Percentiles rank a stretch among this genome's conserved stretches.
These are phyloP conservation scores for Garra rufa DNA, from an alignment of 2,113 vertebrate genomes.

Conservation along the genomic window DNA sequence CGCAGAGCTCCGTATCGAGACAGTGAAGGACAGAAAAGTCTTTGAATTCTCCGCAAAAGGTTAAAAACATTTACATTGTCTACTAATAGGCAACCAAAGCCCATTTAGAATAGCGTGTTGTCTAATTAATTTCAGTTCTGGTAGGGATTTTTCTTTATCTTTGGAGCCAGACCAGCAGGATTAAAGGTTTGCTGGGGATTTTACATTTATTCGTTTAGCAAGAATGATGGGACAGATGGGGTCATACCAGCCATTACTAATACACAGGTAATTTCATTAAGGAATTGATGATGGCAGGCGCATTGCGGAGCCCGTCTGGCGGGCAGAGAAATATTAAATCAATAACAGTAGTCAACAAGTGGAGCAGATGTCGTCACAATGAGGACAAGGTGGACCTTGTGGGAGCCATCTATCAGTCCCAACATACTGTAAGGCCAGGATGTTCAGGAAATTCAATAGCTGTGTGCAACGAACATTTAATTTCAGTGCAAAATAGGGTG, in stretches of 20 bases:
- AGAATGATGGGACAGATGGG: constrained; percentile 52
- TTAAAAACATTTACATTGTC: constrained; percentile 51
- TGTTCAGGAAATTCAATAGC: constrained; percentile 39
- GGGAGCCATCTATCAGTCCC: constrained; percentile 39
- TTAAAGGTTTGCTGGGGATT: constrained; percentile 61
- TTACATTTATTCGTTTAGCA: constrained; percentile 15
- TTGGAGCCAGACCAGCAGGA: constrained; percentile 58
- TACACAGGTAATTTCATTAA: constrained; percentile 72
- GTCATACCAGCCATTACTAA: constrained; percentile 68
- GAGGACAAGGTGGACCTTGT: constrained; percentile 42
- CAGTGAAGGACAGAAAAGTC: background rate
- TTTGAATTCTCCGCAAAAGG: background rate
- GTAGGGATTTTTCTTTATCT: constrained; percentile 46
- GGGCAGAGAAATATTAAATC: constrained; percentile 69
- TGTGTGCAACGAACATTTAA: constrained; percentile 42
- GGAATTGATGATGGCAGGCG: constrained; percentile 58
- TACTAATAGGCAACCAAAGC: constrained; percentile 42
- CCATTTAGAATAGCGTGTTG: constrained; percentile 43
- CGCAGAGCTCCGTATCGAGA: background rate
- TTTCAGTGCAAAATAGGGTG: background rate
- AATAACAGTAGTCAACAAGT: constrained; percentile 72
- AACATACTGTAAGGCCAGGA: constrained; percentile 14
- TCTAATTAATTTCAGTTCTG: constrained; percentile 64
- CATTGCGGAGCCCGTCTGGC: constrained; percentile 60
- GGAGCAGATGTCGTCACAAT: constrained; percentile 65